Conservation (phyloP, 2,797 vertebrate species). For the Pipistrellus pygmaeus region DNA sequence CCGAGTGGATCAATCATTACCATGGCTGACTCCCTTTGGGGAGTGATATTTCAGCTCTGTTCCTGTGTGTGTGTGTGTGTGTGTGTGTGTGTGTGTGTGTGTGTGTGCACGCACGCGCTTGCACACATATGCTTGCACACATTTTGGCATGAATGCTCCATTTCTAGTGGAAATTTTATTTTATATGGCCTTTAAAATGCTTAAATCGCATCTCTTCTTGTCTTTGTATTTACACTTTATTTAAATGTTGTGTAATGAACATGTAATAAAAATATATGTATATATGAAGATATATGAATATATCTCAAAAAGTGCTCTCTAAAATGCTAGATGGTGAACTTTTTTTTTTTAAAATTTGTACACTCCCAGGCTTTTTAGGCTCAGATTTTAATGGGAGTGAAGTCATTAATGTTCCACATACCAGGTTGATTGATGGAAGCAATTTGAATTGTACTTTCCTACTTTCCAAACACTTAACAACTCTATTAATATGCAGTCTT, state of each 20-base stretch:
- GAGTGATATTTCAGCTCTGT: neutral
- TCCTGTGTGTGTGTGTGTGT: neutral
- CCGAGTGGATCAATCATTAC: neutral
- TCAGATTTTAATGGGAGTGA: neutral
- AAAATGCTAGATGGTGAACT: neutral
- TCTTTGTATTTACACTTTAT: neutral
- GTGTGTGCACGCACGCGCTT: too few species aligned
- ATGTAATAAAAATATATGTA: neutral
- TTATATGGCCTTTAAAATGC: neutral
- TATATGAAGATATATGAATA: neutral
- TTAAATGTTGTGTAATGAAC: neutral
- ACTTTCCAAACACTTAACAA: neutral
- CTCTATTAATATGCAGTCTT: neutral
- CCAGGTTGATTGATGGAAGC: neutral
- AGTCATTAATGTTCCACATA: neutral
- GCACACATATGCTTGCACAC: too few species aligned
- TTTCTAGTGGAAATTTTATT: neutral
- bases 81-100: neutral
- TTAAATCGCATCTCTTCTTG: neutral
- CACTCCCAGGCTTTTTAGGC: neutral
- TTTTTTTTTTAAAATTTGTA: slow-evolving; percentile 36
- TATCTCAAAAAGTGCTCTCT: neutral
- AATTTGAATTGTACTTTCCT: neutral
- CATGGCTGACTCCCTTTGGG: neutral
- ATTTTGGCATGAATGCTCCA: neutral